Evolutionary conservation across 2,797 vertebrate genomes (phyloP).

Genomic region (Danio choprae): DNA sequence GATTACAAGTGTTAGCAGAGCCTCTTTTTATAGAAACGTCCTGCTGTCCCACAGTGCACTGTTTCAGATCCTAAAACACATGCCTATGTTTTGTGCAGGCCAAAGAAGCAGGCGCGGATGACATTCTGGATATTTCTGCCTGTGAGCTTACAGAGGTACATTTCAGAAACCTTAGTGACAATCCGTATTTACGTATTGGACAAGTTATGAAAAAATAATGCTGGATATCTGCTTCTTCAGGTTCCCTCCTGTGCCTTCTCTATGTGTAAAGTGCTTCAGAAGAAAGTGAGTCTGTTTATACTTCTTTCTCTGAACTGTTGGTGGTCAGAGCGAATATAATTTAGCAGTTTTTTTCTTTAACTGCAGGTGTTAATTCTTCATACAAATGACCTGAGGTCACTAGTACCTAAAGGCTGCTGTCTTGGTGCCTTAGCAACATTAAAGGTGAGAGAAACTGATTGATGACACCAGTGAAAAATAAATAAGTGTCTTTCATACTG

Average conservation of each 20-base stretch:
- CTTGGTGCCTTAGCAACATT: constrained; percentile 82
- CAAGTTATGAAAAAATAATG: not conserved
- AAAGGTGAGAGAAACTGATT: constrained; percentile 80
- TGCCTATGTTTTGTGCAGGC: constrained; percentile 75
- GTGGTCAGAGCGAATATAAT: not conserved
- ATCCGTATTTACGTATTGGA: not conserved
- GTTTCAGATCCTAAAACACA: not conserved
- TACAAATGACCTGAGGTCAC: constrained; percentile 83
- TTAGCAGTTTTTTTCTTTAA: not conserved
- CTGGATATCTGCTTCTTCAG: constrained; percentile 68
- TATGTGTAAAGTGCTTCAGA: constrained; percentile 93
- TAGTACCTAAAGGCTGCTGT: constrained; percentile 88
- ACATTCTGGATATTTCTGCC: constrained; percentile 89
- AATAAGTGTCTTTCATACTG: not conserved
- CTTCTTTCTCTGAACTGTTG: not conserved
- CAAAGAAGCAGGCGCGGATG: constrained; percentile 93
- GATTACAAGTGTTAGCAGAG: not conserved
- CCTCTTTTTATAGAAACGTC: not conserved
- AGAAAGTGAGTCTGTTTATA: constrained; percentile 84
- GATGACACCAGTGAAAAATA: not conserved
- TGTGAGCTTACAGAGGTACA: constrained; percentile 93
- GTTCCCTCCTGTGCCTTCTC: constrained; percentile 88
- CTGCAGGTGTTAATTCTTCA: constrained; percentile 91
- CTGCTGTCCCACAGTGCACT: not conserved
- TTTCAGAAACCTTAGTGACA: not conserved